Base-by-base conservation (phyloP, 2,888 invertebrate species). In the Lasioglossum malachurum region DNA sequence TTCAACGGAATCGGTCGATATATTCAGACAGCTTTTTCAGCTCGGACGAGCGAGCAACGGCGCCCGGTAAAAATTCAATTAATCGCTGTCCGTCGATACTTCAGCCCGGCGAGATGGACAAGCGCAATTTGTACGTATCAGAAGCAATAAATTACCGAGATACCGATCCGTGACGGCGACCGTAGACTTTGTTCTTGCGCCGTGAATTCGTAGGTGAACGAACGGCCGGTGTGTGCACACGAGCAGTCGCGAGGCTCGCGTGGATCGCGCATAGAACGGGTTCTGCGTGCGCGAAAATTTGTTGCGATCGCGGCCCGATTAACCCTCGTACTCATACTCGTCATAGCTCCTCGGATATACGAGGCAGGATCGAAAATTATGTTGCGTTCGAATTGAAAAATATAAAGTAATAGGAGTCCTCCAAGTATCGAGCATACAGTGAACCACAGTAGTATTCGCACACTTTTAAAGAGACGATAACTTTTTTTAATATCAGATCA, bases 301-400 rank as follows among this genome's bases (percentile, higher is more conserved):
- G 84, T 84, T 74, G 83, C 82, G 86, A 88, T 82, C 78, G 60
- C 46, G 49, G 1, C 8, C 44, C 49, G 85, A 88, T 88, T 64
- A 64, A 19, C 64, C 31, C 64, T 64, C 3, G n/a, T n/a, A 4
- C 23, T 53, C 53, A 10, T 23, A 8, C 49, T 53, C 49, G 49
- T 49, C 49, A 19, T 2, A 23, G 23, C 0, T 53, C 23, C 8
- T 23, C 53, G 53, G 23, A 53, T 53, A 5, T 53, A 53, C 23
- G 49, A 23, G 23, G 8, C 53, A 23, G 8, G 2, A 8, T 2
- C 23, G 23, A 23, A 53, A 53, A 53, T 2, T 53, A 23, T 53
- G 8, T 53, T 53, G 53, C 53, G 8, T 23, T 23, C 53, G 8
- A 53, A 53, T 23, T 23, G 23, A 23, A 49, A 23, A 8, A 23